Conservation (phyloP, 2,113 vertebrate genomes). For the Micromys minutus region DNA sequence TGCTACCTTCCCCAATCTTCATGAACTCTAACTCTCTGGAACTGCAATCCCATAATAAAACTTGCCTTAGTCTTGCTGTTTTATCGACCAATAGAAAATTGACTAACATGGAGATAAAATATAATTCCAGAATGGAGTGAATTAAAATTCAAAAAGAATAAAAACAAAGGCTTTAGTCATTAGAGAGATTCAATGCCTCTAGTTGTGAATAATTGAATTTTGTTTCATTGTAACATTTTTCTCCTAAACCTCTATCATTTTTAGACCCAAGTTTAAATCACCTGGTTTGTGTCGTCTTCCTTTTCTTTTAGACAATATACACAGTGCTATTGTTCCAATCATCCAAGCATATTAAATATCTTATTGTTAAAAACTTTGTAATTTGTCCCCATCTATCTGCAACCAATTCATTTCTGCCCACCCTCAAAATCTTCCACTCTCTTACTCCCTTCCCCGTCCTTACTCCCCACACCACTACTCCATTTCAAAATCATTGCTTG, state of each 20-base stretch:
- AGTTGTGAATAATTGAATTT: not conserved
- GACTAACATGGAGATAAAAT: not conserved
- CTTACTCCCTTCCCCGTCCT: not conserved
- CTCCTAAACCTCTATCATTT: not conserved
- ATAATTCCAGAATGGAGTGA: not conserved
- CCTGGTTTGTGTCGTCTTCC: not conserved
- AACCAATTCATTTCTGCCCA: not conserved
- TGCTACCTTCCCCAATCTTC: not conserved
- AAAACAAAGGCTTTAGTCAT: not conserved
- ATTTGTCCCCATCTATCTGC: not conserved
- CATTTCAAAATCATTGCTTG: not conserved
- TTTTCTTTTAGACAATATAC: not conserved
- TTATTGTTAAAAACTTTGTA: not conserved
- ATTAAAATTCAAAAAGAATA: slow-evolving; percentile 18
- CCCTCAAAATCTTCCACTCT: not conserved
- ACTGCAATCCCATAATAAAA: not conserved
- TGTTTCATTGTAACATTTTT: not conserved
- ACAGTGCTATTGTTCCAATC: not conserved
- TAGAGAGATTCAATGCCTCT: not conserved
- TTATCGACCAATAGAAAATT: not conserved
- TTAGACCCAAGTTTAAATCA: not conserved
- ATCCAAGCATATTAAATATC: not conserved
- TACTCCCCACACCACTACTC: not conserved
- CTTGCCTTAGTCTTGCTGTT: not conserved
- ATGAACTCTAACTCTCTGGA: not conserved